Base-by-base conservation (phyloP, 1,140 invertebrate genomes). In the Cephus cinctus region DNA sequence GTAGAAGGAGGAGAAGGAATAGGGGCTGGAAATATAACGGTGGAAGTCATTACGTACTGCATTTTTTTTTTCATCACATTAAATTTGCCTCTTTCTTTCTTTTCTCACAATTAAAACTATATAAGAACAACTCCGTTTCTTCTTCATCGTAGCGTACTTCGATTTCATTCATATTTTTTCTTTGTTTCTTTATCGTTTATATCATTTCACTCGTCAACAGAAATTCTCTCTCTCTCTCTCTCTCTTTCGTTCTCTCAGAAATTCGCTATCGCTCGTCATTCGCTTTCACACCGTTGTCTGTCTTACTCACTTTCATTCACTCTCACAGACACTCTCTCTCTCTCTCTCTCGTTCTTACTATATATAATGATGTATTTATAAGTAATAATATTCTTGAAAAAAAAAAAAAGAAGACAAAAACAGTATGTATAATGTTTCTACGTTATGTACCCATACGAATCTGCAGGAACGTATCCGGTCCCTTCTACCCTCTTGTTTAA, bases 361-460 rank as follows among this genome's bases (percentile, higher is more conserved):
- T 62, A 57, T 62, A 61, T 70, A 71, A 68, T 69, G 57, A 67
- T 66, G 61, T 71, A 66, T 72, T 66, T 69, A 68, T 71, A 72
- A 71, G 61, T 69, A 73, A 69, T 70, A 69, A 66, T 73, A 71
- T 72, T 71, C 53, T 63, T 69, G 57, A 54, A 63, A 61, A 64
- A 63, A 54, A 65, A 53, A 62, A 52, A 59, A 56, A 55, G 57
- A 44, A 50, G 50, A 18, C 12, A 9, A 38, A 18, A 38, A 23
- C 12, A 23, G 47, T 60, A 58, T 62, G 59, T 69, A 68, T 67
- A 63, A 65, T 69, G 59, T 69, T 58, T 63, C 65, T 73, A 70
- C 63, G 58, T 72, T 64, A 61, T 57, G 56, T 57, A 58, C 38
- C 39, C 43, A 52, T 62, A 68, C 63, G 59, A 52, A 52, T 62